Evolutionary conservation across 1,140 invertebrate species (phyloP), one percentile per base, ranked within the genome.

Genomic region (Platyscapa corneri): DNA sequence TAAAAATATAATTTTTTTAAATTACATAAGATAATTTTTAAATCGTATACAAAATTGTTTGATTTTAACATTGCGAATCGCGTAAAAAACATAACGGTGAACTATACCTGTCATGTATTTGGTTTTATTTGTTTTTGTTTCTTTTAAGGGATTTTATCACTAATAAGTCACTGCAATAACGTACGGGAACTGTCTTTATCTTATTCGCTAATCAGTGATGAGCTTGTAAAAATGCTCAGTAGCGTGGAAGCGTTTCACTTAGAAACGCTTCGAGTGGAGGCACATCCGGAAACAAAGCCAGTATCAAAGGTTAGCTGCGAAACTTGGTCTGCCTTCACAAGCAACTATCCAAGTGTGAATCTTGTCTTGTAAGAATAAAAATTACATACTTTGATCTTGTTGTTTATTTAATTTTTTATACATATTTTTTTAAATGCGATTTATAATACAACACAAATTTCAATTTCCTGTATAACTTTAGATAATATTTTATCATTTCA

Each of bases 281-380:
- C 89, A 60, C 89, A 91, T 86, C 85, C 89, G 0, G 92, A 92
- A 49, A 81, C 60, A 14, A 92, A 91, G 86, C 89, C 90, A 6
- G 49, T 90, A 27, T 88, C 89, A 0, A 86, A 84, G 30, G 85
- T 93, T 46, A 92, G 89, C 83, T 86, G 88, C 16, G 87, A 90
- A 79, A 86, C 90, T 0, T 93, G 93, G 92, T 80, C 81, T 67
- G 84, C 70, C 0, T 90, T 93, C 32, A 81, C 90, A 0, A 89
- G 74, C 64, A 89, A 89, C 0, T 88, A 89, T 8, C 91, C 92
- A 32, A 81, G 90, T 72, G 82, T 93, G n/a, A 92, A 93, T 82
- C 81, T 93, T 37, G 87, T 92, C 70, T 56, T 93, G 92, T 93
- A 81, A 92, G 90, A n/a, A n/a, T n/a, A n/a, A n/a, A n/a, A n/a